Percentiles rank a stretch among this genome's conserved stretches.
These are phyloP conservation scores for Sus cebifrons DNA, from an alignment of 2,797 vertebrate species.

Conservation along the genomic window DNA sequence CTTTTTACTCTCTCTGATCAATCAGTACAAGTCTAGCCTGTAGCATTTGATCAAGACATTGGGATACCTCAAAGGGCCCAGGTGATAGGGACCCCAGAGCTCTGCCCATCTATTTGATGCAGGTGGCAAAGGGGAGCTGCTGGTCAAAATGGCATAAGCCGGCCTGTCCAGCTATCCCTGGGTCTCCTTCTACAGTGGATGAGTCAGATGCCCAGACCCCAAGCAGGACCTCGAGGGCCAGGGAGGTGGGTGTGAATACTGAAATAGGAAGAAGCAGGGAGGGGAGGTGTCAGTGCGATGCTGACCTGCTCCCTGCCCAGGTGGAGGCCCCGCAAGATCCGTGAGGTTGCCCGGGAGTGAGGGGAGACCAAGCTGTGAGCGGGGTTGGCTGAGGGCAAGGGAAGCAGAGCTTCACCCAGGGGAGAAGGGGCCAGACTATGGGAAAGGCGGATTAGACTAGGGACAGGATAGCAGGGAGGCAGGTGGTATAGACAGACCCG, in stretches of 20 bases:
- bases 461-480: not conserved
- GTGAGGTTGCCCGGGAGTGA: not conserved
- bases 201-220: not conserved
- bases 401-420: not conserved
- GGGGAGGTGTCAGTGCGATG: not conserved
- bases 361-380: not conserved
- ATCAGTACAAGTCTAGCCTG: not conserved
- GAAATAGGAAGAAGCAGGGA: not conserved
- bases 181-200: not conserved
- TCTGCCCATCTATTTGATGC: not conserved
- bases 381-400: not conserved
- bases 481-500: rapidly evolving
- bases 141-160: not conserved
- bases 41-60: not conserved
- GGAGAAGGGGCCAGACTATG: rapidly evolving
- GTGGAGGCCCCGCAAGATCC: not conserved
- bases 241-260: not conserved
- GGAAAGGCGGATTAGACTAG: not conserved
- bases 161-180: not conserved
- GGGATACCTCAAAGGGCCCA: not conserved
- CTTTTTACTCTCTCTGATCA: no score
- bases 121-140: not conserved
- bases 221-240: not conserved
- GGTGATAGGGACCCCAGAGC: not conserved
- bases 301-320: not conserved